Percentiles rank a stretch among this genome's conserved stretches.
These are phyloP conservation scores for Dasysyrphus albostriatus DNA, from an alignment of 2,888 invertebrate species.

Conservation along the genomic window DNA sequence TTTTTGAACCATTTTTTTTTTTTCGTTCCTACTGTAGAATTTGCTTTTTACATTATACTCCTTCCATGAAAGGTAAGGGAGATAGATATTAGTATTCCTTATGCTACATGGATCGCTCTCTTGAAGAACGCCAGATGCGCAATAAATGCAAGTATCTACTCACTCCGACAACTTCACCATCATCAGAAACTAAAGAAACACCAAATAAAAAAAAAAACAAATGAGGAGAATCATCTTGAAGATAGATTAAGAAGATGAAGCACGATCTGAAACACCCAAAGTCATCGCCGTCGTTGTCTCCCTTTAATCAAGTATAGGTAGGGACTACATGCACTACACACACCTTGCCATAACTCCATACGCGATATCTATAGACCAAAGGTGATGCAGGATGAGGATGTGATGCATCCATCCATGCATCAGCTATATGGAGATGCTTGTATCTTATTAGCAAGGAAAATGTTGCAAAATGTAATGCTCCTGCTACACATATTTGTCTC, in stretches of 20 bases:
- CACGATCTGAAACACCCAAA: slow-evolving; percentile 59
- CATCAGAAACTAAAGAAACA: neutral
- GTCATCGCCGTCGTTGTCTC: slow-evolving; percentile 33
- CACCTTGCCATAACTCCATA: neutral
- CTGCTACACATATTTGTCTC: slow-evolving; percentile 23
- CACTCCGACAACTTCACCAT: neutral
- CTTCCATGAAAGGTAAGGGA: slow-evolving; percentile 4
- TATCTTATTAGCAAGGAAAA: slow-evolving; percentile 47
- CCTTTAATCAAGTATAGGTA: slow-evolving; percentile 51
- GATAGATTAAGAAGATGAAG: slow-evolving; percentile 70
- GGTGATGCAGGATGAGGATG: slow-evolving; percentile 22
- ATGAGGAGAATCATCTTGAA: slow-evolving; percentile 35
- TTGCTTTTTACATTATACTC: slow-evolving; percentile 7
- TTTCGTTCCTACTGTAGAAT: slow-evolving; percentile 5
- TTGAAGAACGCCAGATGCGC: slow-evolving; percentile 58
- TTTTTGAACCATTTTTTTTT: slow-evolving; percentile 1
- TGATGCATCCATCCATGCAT: slow-evolving; percentile 4
- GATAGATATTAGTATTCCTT: neutral
- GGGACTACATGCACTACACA: neutral
- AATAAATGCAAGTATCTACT: slow-evolving; percentile 38
- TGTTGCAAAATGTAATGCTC: slow-evolving; percentile 27
- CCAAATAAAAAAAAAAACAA: neutral
- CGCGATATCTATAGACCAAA: neutral
- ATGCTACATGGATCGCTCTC: slow-evolving; percentile 24
- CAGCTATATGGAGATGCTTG: slow-evolving; percentile 24